Conservation (phyloP, 2,113 vertebrate species). For the Natator depressus region DNA sequence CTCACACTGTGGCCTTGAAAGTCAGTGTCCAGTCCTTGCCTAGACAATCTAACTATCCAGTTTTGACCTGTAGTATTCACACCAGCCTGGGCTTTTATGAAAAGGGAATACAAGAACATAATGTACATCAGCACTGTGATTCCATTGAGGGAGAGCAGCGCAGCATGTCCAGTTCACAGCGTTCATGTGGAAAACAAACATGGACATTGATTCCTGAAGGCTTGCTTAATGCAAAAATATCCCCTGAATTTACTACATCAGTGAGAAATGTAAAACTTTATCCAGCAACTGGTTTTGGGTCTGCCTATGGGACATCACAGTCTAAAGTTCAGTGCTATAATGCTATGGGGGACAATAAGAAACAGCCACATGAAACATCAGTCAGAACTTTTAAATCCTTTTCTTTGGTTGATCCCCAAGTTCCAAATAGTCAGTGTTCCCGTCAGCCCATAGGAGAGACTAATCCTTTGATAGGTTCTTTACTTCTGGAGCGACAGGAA, state of each 20-base stretch:
- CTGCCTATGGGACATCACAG: conserved; percentile 76
- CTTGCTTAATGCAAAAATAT: conserved; percentile 71
- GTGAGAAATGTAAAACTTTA: conserved; percentile 86
- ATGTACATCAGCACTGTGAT: conserved; percentile 55
- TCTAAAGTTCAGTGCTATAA: conserved; percentile 79
- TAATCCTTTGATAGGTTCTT: conserved; percentile 93
- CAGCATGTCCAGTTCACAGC: conserved; percentile 77
- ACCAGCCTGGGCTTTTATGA: conserved; percentile 86
- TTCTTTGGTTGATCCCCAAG: conserved; percentile 81
- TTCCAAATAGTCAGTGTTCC: conserved; percentile 76
- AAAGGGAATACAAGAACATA: conserved; percentile 78
- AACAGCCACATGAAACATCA: conserved; percentile 76
- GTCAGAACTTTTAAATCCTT: conserved; percentile 89
- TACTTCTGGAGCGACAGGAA: conserved; percentile 96
- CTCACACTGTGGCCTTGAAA: conserved; percentile 95
- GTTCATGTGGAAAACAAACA: conserved; percentile 79
- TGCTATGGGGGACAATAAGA: conserved; percentile 77
- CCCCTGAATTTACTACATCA: conserved; percentile 76
- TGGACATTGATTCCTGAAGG: conserved; percentile 78
- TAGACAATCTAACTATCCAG: conserved; percentile 94
- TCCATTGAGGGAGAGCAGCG: conserved; percentile 69
- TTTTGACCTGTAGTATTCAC: conserved; percentile 95
- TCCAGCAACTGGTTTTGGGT: conserved; percentile 76
- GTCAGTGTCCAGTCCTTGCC: conserved; percentile 97
- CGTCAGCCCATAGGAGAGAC: conserved; percentile 82